These are phyloP conservation scores for Colistium nudipinnis DNA, from an alignment of 2,113 vertebrate genomes.

Conservation along the genomic window DNA sequence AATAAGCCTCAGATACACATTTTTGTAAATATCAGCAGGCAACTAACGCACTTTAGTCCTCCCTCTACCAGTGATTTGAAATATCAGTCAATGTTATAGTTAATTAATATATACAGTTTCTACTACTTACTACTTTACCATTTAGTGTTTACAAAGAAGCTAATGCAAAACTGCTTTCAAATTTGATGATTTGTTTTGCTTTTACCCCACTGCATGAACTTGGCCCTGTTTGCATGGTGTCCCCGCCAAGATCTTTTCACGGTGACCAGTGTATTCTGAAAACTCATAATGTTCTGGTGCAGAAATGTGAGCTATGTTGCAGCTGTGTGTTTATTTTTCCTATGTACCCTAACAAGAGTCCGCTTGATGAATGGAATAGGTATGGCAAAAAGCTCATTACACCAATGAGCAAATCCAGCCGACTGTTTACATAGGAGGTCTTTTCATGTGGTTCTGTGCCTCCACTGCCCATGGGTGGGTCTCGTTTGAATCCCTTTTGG, in stretches of 20 bases:
- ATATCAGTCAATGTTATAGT: no score
- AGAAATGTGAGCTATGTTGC: conserved; percentile 42
- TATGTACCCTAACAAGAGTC: background rate
- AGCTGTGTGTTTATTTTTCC: conserved; percentile 46
- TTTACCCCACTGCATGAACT: background rate
- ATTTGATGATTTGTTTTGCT: background rate
- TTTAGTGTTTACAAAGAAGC: no score
- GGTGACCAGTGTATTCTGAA: conserved; percentile 21
- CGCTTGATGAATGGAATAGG: conserved; percentile 17
- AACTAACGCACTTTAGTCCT: no score
- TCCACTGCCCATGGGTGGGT: conserved; percentile 68
- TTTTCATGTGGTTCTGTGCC: conserved; percentile 63
- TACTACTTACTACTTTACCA: no score
- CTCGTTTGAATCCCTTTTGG: conserved; percentile 57
- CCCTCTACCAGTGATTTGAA: no score
- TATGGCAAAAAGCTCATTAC: conserved; percentile 5
- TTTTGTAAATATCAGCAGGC: no score
- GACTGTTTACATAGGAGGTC: conserved; percentile 51
- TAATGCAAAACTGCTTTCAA: background rate
- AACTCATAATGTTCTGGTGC: conserved; percentile 11
- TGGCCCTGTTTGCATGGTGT: background rate
- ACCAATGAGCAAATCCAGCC: background rate
- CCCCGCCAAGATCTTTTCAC: conserved; percentile 16
- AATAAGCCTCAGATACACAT: no score
- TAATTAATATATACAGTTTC: no score